Base-by-base conservation (phyloP, 2,797 vertebrate genomes). In the Alauda arvensis region DNA sequence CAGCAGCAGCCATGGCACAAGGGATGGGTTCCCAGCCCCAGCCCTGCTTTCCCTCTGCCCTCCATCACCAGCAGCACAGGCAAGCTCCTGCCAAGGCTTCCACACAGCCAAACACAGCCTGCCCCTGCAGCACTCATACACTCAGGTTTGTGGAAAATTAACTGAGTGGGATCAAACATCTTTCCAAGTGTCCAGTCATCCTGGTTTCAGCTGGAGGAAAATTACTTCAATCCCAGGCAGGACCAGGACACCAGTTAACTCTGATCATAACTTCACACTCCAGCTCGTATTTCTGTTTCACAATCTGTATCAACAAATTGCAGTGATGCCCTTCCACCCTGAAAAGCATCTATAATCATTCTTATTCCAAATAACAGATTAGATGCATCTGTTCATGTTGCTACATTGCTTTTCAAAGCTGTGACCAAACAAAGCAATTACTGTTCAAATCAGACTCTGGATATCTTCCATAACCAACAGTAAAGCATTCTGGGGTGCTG, bases 401-500 rank as follows among this genome's bases (percentile, higher is more conserved):
- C 67, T 65, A 48, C 52, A 17, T 55, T 81, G 53, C 31, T 91
- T 92, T 89, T 72, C 89, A 84, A 78, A 92, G 76, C 42, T 46
- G 51, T 72, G 77, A 91, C 90, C 78, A 78, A 83, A 55, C 37
- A 88, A 93, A 89, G 76, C 60, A 85, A 77, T 90, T 88, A 34
- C 75, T 77, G 68, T 77, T 90, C 77, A 59, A 29, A 40, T 72
- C 23, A 23, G 79, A 43, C 63, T 69, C 63, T 74, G 77, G 84
- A 33, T 88, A 51, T 49, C 52, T 75, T 80, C 74, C 80, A 39
- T 46, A 68, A 55, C 67, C 60, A 52, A 46, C 8, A 77, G 28
- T 68, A 39, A 68, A 49, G 62, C 45, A 42, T 16, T 85, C 86
- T 67, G 19, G 61, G 66, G 57, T 80, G 63, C 70, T 40, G 43